phyloP scores from a whole-genome alignment of 1,140 invertebrate species.

The Drosophila guanche region DNA sequence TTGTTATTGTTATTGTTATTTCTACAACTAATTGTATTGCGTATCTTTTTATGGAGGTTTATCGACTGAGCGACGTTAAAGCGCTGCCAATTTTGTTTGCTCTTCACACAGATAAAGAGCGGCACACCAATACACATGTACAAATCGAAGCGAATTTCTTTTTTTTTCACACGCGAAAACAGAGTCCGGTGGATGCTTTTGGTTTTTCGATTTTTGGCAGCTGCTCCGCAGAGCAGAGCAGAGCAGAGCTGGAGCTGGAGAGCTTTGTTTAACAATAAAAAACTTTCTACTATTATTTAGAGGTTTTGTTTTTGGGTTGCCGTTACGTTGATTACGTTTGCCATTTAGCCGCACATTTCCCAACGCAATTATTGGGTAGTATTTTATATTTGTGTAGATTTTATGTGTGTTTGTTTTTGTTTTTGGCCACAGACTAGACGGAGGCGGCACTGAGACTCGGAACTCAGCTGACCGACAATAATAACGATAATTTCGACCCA shows the following conservation, averaged over 20 bases:
- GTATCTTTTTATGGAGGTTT: conserved; percentile 25
- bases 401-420: neutral
- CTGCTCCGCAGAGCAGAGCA: conserved; percentile 44
- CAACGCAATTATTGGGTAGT: conserved; percentile 61
- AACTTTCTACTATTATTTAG: conserved; percentile 77
- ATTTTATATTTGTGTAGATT: conserved; percentile 44
- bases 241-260: neutral
- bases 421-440: no score
- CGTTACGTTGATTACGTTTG: conserved; percentile 47
- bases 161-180: conserved; percentile 63
- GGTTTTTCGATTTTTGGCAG: conserved; percentile 41
- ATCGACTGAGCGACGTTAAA: conserved; percentile 29
- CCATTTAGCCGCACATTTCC: conserved; percentile 55
- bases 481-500: conserved; percentile 61
- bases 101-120: conserved; percentile 22
- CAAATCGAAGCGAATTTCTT: conserved; percentile 51
- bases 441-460: conserved; percentile 15
- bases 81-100: conserved; percentile 46
- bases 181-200: neutral
- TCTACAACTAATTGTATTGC: conserved; percentile 18
- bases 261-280: conserved; percentile 54
- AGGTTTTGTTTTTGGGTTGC: conserved; percentile 16
- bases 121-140: conserved; percentile 12
- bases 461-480: conserved; percentile 23
- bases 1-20: conserved; percentile 46